Evolutionary conservation across 2,113 vertebrate species (phyloP).

Genomic region (Cariama cristata): DNA sequence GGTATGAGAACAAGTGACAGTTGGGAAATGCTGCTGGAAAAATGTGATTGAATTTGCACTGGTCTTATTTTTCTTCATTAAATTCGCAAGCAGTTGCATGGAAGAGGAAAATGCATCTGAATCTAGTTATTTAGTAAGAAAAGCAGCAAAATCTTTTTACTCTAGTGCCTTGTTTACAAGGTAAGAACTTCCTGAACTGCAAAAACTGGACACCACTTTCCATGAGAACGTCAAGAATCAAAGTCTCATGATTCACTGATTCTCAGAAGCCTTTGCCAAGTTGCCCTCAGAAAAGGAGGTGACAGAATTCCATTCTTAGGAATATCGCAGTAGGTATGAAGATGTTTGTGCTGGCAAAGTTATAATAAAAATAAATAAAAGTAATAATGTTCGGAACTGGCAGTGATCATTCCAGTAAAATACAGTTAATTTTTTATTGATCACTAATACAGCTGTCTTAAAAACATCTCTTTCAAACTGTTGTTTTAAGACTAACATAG

Average conservation of each 20-base stretch:
- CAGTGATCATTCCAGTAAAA: not conserved
- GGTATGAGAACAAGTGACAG: not conserved
- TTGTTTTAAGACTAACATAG: not conserved
- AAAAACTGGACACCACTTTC: not conserved
- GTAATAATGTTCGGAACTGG: not conserved
- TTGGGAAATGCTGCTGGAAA: not conserved
- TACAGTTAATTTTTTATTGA: not conserved
- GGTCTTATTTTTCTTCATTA: not conserved
- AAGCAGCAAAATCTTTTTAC: not conserved
- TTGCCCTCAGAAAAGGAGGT: not conserved
- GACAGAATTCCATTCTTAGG: not conserved
- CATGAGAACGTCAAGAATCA: not conserved
- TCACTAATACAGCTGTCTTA: not conserved
- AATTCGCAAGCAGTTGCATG: not conserved
- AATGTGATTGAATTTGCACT: not conserved
- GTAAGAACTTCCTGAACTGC: not conserved
- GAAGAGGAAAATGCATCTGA: not conserved
- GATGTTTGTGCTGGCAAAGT: not conserved
- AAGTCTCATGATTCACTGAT: not conserved
- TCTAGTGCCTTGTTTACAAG: not conserved
- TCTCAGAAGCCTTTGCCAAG: not conserved
- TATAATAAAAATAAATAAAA: not conserved
- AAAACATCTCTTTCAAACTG: not conserved
- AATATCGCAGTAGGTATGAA: not conserved
- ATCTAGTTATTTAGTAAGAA: not conserved